A percentile compares a stretch with the other conserved stretches of the same genome.
Conservation (phyloP, 2,888 invertebrate species). For the Xestia ashworthii region DNA sequence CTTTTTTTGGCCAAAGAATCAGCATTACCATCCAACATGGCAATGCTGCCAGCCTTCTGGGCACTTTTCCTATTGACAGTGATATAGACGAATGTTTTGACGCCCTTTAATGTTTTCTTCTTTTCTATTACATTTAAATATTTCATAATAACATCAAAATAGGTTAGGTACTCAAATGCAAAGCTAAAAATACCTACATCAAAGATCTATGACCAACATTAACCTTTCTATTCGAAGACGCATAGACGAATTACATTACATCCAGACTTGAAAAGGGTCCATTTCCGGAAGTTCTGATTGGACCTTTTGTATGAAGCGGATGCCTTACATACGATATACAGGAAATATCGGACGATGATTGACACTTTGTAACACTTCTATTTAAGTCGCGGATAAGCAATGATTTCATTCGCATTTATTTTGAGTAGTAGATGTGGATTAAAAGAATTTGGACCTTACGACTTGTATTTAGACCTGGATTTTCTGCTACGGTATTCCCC, state of each 20-base stretch:
- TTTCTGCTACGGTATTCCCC: neutral
- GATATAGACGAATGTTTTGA: too few species aligned
- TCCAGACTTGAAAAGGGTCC: conserved; percentile 44
- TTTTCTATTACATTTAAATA: too few species aligned
- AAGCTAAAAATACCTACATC: neutral
- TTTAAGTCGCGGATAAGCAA: neutral
- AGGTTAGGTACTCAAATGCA: conserved; percentile 8
- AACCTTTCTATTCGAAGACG: conserved; percentile 12
- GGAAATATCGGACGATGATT: conserved; percentile 25
- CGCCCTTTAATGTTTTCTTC: too few species aligned
- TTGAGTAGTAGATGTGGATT: neutral
- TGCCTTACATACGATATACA: conserved; percentile 9
- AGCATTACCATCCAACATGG: too few species aligned
- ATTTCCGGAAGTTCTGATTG: conserved; percentile 63
- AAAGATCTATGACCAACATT: neutral
- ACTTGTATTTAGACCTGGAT: neutral
- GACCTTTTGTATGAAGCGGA: conserved; percentile 43
- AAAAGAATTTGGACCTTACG: neutral
- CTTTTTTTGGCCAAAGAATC: too few species aligned
- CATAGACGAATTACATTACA: conserved; percentile 54
- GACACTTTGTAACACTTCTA: conserved; percentile 5
- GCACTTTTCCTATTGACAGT: too few species aligned
- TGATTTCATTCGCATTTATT: neutral
- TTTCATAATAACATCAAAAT: neutral
- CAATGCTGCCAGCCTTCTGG: too few species aligned